Evolutionary conservation across 1,140 invertebrate genomes (phyloP), one percentile per base, ranked within the genome.

Genomic region (Limonius californicus): DNA sequence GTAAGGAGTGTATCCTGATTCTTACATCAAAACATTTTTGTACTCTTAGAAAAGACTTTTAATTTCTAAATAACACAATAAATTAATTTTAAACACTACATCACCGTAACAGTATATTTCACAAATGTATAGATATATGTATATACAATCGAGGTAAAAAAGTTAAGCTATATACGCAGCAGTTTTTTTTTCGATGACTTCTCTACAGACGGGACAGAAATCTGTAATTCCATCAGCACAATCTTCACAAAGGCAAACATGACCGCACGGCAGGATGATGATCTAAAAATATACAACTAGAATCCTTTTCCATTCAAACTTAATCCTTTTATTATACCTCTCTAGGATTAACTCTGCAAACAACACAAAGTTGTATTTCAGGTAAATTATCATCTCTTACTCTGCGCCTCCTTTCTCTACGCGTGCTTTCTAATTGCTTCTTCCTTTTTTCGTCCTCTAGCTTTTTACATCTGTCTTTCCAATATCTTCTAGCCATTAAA

Each of bases 171-270:
- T 87, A 71, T 89, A 92, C 1, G 89, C 88, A 2, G 86, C 82
- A 54, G 84, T 79, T 71, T 84, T 88, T 15, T 83, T 83, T 14
- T 78, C 76, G 65, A 91, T 89, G 15, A 70, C 64, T 59, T 82
- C 76, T 59, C 89, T 80, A 72, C 90, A 93, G 30, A 92, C 79
- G 2, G 91, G 91, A 72, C 91, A 93, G 35, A 74, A 74, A 54
- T 81, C 76, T 12, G 74, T 78, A 54, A 91, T 89, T 68, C 85
- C 82, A 55, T 85, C 82, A 1, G 87, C 83, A 72, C 91, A 93
- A 74, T 92, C 89, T 77, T 91, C 89, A 70, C 90, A 93, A 30
- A 92, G 74, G 64, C 88, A 91, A 0, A 92, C 89, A 74, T 93
- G 91, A 0, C 91, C 91, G 75, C 91, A 93, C 0, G 89, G 88